Evolutionary conservation across 1,140 invertebrate species (phyloP), one percentile per base, ranked within the genome.

Genomic region (Atta cephalotes): DNA sequence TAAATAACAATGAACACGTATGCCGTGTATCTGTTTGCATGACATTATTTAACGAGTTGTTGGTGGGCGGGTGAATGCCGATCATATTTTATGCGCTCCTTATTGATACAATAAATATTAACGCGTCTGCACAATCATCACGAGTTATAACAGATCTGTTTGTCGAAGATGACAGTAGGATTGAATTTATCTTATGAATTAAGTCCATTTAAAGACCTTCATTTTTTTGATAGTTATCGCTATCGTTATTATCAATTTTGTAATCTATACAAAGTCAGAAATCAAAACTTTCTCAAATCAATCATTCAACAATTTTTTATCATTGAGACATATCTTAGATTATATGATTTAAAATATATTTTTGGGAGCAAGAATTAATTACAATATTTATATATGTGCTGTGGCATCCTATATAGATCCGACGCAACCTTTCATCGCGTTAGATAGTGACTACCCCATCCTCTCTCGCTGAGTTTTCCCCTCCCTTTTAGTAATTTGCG

Each of bases 121-220:
- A 89, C 82, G 81, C 88, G 86, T 90, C 89, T 90, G 89, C 89
- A 88, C 87, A 88, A 91, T 90, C 87, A 91, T 90, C 87, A 70
- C 82, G 74, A 86, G 78, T 90, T 88, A 35, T 31, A 89, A 86
- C 88, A 72, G 56, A 86, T 87, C 82, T 91, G 88, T 92, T 91
- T 89, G 86, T 12, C 25, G 53, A 49, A 60, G 53, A 35, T 66
- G 25, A 49, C 18, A n/a, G 14, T 35, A 21, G 56, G 49, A 51
- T 16, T 51, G 56, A 58, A n/a, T 58, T 58, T n/a, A n/a, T 58
- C 56, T n/a, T 58, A 5, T 4, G 56, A 58, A 58, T 58, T 6
- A 58, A 5, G n/a, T 28, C 25, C 5, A 35, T 28, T 63, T n/a
- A 31, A 51, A 14, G 16, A 16, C 49, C 49, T 16, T 0, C 12